Evolutionary conservation across 2,888 invertebrate genomes (phyloP).

Genomic region (Tortrix viridana): DNA sequence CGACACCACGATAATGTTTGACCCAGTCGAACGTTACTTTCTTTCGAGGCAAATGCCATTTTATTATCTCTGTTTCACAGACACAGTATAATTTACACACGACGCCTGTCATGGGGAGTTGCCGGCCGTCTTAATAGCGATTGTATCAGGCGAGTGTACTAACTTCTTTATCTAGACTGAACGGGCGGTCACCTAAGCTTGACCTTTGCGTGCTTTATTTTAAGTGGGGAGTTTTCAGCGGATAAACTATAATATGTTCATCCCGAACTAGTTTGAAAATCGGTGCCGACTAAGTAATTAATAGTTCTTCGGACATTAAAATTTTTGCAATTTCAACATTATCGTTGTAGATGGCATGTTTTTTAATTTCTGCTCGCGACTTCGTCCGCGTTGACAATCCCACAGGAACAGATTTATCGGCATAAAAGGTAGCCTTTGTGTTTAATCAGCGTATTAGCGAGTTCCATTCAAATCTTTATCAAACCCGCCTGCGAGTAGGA

Average conservation of each 20-base stretch:
- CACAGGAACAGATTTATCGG: no score
- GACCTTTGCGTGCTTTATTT: constrained; percentile 23
- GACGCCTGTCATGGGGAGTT: constrained; percentile 5
- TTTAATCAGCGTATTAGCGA: no score
- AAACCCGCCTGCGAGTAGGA: no score
- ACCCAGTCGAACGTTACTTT: constrained; percentile 36
- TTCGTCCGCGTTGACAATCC: no score
- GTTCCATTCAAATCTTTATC: no score
- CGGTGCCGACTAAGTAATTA: no score
- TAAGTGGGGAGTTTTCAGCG: constrained; percentile 19
- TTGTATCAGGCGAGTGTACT: constrained; percentile 13
- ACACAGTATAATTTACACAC: constrained; percentile 25
- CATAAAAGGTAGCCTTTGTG: no score
- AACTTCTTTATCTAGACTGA: constrained; percentile 19
- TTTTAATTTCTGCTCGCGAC: no score
- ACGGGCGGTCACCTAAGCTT: constrained; percentile 18
- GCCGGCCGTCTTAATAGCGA: constrained; percentile 10
- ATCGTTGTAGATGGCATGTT: no score
- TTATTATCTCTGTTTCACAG: constrained; percentile 28
- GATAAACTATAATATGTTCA: background rate
- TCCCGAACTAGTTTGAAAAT: no score
- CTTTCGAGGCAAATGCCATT: constrained; percentile 35
- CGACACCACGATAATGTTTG: constrained; percentile 37
- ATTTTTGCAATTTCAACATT: no score
- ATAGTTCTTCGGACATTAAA: no score